These are phyloP conservation scores for Aphidius gifuensis DNA, from an alignment of 1,140 invertebrate species.

Conservation along the genomic window DNA sequence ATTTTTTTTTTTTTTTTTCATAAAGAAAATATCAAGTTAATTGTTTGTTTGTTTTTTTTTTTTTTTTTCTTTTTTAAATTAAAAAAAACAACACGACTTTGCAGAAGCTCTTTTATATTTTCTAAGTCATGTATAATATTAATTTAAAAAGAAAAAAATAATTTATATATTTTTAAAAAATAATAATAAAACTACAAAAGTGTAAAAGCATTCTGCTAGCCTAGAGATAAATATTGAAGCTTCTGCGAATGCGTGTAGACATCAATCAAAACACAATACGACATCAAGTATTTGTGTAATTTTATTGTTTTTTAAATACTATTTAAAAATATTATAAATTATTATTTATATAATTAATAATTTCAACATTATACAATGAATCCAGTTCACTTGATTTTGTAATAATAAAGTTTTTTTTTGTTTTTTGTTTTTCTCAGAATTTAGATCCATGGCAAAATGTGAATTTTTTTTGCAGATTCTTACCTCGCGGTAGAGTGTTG, in stretches of 20 bases:
- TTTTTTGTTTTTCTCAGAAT: conserved; percentile 14
- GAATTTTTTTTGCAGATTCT: conserved; percentile 34
- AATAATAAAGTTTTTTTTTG: conserved; percentile 6
- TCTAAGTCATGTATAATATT: not conserved
- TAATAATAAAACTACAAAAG: conserved; percentile 3
- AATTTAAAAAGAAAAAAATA: conserved; percentile 3
- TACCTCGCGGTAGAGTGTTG: conserved; percentile 64
- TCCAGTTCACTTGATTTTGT: not conserved
- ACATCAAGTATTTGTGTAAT: conserved; percentile 32
- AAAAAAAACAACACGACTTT: conserved; percentile 32
- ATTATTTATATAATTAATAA: conserved; percentile 5
- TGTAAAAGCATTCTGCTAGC: conserved; percentile 25
- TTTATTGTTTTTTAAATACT: conserved; percentile 11
- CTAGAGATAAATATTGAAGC: conserved; percentile 22
- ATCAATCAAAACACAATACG: conserved; percentile 30
- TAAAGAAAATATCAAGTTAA: too few species aligned
- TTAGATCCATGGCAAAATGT: conserved; percentile 31
- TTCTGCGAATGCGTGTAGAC: conserved; percentile 36
- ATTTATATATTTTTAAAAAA: not conserved
- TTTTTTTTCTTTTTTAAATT: conserved; percentile 2
- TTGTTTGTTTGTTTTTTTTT: too few species aligned
- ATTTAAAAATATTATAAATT: not conserved
- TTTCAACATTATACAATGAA: conserved; percentile 20
- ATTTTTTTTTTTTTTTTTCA: too few species aligned
- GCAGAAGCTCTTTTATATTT: conserved; percentile 36